Evolutionary conservation across 2,113 vertebrate species (phyloP).

Genomic region (Perca fluviatilis): DNA sequence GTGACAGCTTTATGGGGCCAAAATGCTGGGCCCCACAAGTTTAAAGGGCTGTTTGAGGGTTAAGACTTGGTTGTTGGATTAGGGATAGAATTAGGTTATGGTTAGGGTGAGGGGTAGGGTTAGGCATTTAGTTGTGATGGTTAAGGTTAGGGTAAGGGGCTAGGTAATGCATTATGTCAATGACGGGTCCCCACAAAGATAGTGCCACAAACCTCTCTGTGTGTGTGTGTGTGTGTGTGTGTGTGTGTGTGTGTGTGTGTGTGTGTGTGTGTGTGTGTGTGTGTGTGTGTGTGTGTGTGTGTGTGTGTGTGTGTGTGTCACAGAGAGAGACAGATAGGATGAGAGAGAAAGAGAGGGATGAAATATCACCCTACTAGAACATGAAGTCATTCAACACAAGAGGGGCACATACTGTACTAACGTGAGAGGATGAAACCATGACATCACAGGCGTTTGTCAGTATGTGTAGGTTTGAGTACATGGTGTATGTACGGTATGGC

Average conservation of each 20-base stretch:
- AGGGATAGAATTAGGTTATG: too few relatives aligned
- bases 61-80: too few relatives aligned
- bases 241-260: slow-evolving; percentile 13
- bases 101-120: too few relatives aligned
- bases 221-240: slow-evolving; percentile 13
- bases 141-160: too few relatives aligned
- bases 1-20: too few relatives aligned
- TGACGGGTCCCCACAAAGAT: too few relatives aligned
- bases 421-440: slow-evolving; percentile 38
- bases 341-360: slow-evolving; percentile 56
- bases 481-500: background rate
- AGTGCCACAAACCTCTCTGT: background rate
- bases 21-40: too few relatives aligned
- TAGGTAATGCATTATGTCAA: too few relatives aligned
- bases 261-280: slow-evolving; percentile 13
- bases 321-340: background rate
- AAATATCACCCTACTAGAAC: slow-evolving; percentile 76
- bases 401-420: slow-evolving; percentile 23
- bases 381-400: slow-evolving; percentile 68
- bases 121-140: too few relatives aligned
- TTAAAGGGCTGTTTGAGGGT: too few relatives aligned
- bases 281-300: slow-evolving; percentile 15
- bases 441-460: slow-evolving; percentile 38
- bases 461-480: background rate
- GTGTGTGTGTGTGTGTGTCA: background rate